Evolutionary conservation across 2,888 invertebrate species (phyloP).

Genomic region (Epinotia ramella): DNA sequence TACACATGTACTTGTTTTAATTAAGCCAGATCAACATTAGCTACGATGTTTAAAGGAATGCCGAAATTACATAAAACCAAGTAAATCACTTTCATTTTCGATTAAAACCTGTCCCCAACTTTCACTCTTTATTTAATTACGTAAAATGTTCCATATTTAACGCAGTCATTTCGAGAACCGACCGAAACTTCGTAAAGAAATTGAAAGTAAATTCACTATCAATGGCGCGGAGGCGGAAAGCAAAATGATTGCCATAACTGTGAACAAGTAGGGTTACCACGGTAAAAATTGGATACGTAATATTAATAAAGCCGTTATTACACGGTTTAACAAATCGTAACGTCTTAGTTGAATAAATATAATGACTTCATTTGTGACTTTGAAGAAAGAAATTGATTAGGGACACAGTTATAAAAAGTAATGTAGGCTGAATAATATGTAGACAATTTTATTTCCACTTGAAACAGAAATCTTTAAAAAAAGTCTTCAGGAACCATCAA

Average conservation of each 20-base stretch:
- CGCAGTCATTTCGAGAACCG: not conserved
- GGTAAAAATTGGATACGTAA: not conserved
- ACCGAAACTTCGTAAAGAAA: constrained; percentile 52
- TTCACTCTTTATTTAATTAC: constrained; percentile 42
- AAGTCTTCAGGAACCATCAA: no score
- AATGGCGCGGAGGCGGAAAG: constrained; percentile 55
- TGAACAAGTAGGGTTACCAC: constrained; percentile 42
- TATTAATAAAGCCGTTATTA: not conserved
- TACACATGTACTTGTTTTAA: not conserved
- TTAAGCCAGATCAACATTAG: not conserved
- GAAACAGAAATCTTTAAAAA: no score
- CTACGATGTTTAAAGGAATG: constrained; percentile 7
- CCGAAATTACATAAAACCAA: constrained; percentile 25
- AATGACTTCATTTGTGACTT: not conserved
- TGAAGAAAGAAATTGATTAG: no score
- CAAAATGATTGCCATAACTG: constrained; percentile 50
- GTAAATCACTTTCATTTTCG: constrained; percentile 37
- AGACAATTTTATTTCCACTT: no score
- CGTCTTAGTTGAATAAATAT: not conserved
- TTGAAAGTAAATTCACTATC: constrained; percentile 62
- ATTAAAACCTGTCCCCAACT: constrained; percentile 33
- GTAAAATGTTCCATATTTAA: constrained; percentile 35
- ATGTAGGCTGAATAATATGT: no score
- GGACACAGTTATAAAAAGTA: no score
- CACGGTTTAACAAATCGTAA: not conserved